Evolutionary conservation across 1,140 invertebrate genomes (phyloP).

Genomic region (Musca vetustissima): DNA sequence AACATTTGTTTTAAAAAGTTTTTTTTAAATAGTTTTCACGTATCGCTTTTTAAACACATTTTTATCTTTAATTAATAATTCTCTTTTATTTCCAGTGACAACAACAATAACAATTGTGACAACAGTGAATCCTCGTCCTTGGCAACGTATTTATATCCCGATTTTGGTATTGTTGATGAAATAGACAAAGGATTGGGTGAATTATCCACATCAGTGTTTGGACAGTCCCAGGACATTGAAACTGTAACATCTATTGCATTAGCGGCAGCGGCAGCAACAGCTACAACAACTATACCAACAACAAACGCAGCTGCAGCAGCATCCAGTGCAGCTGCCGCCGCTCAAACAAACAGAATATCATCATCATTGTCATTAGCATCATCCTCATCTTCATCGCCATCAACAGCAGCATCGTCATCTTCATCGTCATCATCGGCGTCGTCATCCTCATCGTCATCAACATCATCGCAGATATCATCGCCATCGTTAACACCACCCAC

Average conservation of each 20-base stretch:
- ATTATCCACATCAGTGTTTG: conserved; percentile 9
- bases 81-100: background rate
- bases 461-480: conserved; percentile 24
- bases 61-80: too few relatives aligned
- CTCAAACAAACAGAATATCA: conserved; percentile 18
- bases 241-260: conserved; percentile 22
- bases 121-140: conserved; percentile 18
- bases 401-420: background rate
- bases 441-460: background rate
- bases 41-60: too few relatives aligned
- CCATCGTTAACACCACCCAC: conserved; percentile 48
- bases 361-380: background rate
- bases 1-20: too few relatives aligned
- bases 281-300: conserved; percentile 27
- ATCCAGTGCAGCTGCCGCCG: conserved; percentile 16
- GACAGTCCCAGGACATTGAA: conserved; percentile 37
- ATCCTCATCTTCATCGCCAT: background rate
- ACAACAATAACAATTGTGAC: conserved; percentile 10
- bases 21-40: too few relatives aligned
- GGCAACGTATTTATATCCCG: conserved; percentile 15
- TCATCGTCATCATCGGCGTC: background rate
- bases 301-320: conserved; percentile 23
- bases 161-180: conserved; percentile 25
- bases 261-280: too few relatives aligned
- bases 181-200: conserved; percentile 21